phyloP scores from a whole-genome alignment of 2,888 invertebrate genomes.

The Crioceris asparagi region DNA sequence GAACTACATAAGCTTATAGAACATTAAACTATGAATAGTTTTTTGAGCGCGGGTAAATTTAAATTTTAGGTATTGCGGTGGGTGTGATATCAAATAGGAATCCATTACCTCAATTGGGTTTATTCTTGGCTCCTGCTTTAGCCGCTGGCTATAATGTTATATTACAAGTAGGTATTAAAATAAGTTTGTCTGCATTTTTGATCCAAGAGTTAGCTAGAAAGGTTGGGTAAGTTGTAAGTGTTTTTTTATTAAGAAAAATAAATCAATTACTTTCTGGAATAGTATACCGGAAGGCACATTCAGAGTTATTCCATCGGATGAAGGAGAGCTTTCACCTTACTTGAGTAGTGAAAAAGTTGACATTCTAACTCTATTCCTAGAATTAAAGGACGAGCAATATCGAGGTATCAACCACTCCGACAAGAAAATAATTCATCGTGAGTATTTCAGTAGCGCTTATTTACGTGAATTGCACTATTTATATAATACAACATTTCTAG shows the following conservation, averaged over 20 bases:
- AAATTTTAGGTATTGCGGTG: too few relatives aligned
- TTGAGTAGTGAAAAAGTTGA: conserved; percentile 17
- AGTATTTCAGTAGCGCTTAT: conserved; percentile 9
- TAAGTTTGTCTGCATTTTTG: conserved; percentile 35
- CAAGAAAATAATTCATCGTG: conserved; percentile 21
- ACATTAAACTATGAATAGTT: too few relatives aligned
- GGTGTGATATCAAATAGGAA: conserved; percentile 36
- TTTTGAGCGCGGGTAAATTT: too few relatives aligned
- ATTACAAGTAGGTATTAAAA: conserved; percentile 37
- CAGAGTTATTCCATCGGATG: conserved; percentile 24
- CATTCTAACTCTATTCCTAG: conserved; percentile 20
- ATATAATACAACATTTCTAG: conserved; percentile 10
- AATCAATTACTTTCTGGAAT: too few relatives aligned
- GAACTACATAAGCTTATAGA: too few relatives aligned
- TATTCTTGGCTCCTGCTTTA: conserved; percentile 40
- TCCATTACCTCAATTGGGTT: conserved; percentile 39
- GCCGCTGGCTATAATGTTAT: conserved; percentile 42
- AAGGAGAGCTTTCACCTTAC: conserved; percentile 16
- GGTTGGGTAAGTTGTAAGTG: conserved; percentile 38
- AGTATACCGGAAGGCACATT: too few relatives aligned
- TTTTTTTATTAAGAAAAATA: too few relatives aligned
- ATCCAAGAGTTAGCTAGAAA: conserved; percentile 40
- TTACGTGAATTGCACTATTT: background rate
- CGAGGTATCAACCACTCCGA: conserved; percentile 15
- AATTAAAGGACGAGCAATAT: conserved; percentile 19